Conservation (phyloP, 2,797 vertebrate genomes). For the Selene dorsalis region DNA sequence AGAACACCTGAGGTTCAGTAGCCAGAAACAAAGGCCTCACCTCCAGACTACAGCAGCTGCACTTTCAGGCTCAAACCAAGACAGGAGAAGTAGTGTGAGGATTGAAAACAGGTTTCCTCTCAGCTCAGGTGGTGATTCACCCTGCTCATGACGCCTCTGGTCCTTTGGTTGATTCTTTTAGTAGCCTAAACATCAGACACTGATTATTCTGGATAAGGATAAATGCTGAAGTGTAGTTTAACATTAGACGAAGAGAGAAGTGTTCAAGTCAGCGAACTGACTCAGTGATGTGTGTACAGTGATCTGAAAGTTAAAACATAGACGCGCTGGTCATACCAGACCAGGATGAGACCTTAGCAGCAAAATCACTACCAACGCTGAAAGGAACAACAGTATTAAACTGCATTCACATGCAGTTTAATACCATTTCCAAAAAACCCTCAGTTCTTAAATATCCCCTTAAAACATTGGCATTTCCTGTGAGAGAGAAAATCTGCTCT, state of each 20-base stretch:
- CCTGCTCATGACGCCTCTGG: neutral
- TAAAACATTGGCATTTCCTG: too few relatives aligned
- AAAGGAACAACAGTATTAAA: neutral
- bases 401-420: too few relatives aligned
- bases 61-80: slow-evolving; percentile 2
- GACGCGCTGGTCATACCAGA: neutral
- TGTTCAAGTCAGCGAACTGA: neutral
- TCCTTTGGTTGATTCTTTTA: neutral
- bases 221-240: neutral
- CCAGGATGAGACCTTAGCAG: neutral
- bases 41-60: slow-evolving; percentile 25
- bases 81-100: neutral
- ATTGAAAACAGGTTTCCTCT: neutral
- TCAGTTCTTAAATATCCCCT: neutral
- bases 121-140: neutral
- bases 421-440: neutral
- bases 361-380: neutral
- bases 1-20: slow-evolving; percentile 23
- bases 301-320: neutral
- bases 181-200: neutral
- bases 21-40: slow-evolving; percentile 25
- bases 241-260: neutral
- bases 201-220: neutral
- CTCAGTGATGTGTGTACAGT: neutral
- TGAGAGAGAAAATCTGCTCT: neutral